Evolutionary conservation across 2,113 vertebrate genomes (phyloP), one percentile per base, ranked within the genome.

Genomic region (Glaucidium brasilianum): DNA sequence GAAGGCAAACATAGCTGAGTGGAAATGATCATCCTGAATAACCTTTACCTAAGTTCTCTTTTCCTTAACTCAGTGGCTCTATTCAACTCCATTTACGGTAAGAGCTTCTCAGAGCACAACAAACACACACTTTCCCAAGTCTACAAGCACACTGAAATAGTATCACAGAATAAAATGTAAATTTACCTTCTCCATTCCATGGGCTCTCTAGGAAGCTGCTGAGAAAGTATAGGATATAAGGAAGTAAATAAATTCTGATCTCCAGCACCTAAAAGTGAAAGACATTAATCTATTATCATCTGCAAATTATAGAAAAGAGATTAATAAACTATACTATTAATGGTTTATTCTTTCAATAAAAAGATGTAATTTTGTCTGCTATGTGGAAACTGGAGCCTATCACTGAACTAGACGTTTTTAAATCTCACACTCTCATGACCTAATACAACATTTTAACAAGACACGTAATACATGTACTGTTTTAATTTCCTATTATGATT

Each of bases 101-200:
- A 83, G 8, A 90, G 13, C 32, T 56, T 79, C 80, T 50, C 69
- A 85, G 26, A 85, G 50, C 23, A 82, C 47, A 74, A 68, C 25
- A 66, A 60, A 53, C 15, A 50, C 5, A 58, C 4, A 66, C 37
- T 27, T 59, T 83, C 8, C 37, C 34, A 49, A 71, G 60, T 60
- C 22, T 45, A 76, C 58, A 85, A 76, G 14, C 20, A 86, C 20
- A 50, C 1, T 41, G 63, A 87, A 88, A 85, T 4, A 85, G 47
- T 35, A 76, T 13, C 26, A 87, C 18, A 35, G 34, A 62, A 76
- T 5, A 62, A 75, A 92, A 85, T 11, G 0, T 5, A 68, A 74
- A 9, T 50, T 87, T 96, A 99, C 99, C 99, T 99, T 92, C 99
- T 99, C 99, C 99, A 99, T 95, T 99, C 99, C 99, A 99, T 99